phyloP scores from a whole-genome alignment of 2,797 vertebrate species.

The Macroramphosus scolopax region DNA sequence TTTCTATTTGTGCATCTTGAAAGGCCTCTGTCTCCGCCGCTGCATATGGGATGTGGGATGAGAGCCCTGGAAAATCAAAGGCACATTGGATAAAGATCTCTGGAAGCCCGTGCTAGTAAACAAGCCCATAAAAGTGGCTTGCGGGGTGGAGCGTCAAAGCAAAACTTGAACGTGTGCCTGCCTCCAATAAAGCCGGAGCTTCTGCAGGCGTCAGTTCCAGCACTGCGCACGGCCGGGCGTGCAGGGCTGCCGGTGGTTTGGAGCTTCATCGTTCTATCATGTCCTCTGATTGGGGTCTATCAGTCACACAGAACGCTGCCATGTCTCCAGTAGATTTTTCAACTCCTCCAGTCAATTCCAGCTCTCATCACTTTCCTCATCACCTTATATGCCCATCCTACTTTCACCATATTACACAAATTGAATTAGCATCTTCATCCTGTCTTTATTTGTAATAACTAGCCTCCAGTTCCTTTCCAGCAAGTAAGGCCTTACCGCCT shows the following conservation, averaged over 20 bases:
- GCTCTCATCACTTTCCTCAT: slow-evolving; percentile 25
- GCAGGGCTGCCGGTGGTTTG: slow-evolving; percentile 47
- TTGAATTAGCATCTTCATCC: slow-evolving; percentile 36
- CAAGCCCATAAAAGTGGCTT: slow-evolving; percentile 78
- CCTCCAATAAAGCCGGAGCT: slow-evolving; percentile 73
- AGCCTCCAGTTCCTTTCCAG: slow-evolving; percentile 28
- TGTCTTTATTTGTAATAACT: slow-evolving; percentile 50
- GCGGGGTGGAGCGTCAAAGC: slow-evolving; percentile 75
- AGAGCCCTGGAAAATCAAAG: slow-evolving; percentile 81
- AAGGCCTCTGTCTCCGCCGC: slow-evolving; percentile 72
- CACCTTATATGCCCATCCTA: neutral
- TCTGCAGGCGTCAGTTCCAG: slow-evolving; percentile 66
- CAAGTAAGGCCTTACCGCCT: slow-evolving; percentile 30
- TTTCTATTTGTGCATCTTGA: slow-evolving; percentile 76
- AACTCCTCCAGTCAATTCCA: slow-evolving; percentile 22
- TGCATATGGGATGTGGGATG: slow-evolving; percentile 81
- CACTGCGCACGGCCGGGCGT: slow-evolving; percentile 24
- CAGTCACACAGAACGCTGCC: slow-evolving; percentile 46
- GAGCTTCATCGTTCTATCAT: slow-evolving; percentile 46
- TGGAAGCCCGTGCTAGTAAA: slow-evolving; percentile 80
- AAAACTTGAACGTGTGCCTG: slow-evolving; percentile 78
- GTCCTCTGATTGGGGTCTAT: slow-evolving; percentile 58
- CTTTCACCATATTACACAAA: slow-evolving; percentile 33
- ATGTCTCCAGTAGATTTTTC: slow-evolving; percentile 40
- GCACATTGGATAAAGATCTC: slow-evolving; percentile 77